Conservation (phyloP, 1,140 invertebrate genomes). For the Drosophila seguyi region DNA sequence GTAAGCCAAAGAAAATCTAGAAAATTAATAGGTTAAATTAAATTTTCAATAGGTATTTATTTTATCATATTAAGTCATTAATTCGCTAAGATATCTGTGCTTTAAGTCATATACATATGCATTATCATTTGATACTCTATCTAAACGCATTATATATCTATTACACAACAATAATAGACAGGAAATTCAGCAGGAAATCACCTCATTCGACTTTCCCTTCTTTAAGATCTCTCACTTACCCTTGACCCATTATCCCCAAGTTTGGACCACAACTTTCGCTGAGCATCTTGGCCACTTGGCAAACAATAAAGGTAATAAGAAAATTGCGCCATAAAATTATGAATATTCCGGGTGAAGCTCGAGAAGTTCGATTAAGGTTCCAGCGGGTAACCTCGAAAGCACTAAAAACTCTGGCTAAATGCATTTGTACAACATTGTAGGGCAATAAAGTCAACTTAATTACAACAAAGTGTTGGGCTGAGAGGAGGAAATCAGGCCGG, state of each 20-base stretch:
- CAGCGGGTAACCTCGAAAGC: slow-evolving; percentile 28
- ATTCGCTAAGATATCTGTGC: too few species aligned
- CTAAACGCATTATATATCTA: too few species aligned
- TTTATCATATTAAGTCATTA: too few species aligned
- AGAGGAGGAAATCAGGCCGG: slow-evolving; percentile 18
- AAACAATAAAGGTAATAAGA: slow-evolving; percentile 32
- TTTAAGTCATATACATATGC: too few species aligned
- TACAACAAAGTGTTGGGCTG: slow-evolving; percentile 56
- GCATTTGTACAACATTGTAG: slow-evolving; percentile 63
- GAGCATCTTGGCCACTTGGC: slow-evolving; percentile 23
- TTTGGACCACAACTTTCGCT: slow-evolving; percentile 15
- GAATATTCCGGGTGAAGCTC: slow-evolving; percentile 63
- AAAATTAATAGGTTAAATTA: too few species aligned
- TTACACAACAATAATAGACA: slow-evolving; percentile 4
- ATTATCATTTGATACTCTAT: too few species aligned
- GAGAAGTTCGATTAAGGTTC: slow-evolving; percentile 74
- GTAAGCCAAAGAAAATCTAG: too few species aligned
- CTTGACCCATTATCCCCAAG: slow-evolving; percentile 33
- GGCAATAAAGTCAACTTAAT: slow-evolving; percentile 77
- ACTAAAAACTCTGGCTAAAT: slow-evolving; percentile 48
- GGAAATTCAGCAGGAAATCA: slow-evolving; percentile 9
- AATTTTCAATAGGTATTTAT: too few species aligned
- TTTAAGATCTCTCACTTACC: neutral
- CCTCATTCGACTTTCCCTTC: too few species aligned
- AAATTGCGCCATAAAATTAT: slow-evolving; percentile 62